phyloP scores from a whole-genome alignment of 2,797 vertebrate species.

The Myotis myotis region DNA sequence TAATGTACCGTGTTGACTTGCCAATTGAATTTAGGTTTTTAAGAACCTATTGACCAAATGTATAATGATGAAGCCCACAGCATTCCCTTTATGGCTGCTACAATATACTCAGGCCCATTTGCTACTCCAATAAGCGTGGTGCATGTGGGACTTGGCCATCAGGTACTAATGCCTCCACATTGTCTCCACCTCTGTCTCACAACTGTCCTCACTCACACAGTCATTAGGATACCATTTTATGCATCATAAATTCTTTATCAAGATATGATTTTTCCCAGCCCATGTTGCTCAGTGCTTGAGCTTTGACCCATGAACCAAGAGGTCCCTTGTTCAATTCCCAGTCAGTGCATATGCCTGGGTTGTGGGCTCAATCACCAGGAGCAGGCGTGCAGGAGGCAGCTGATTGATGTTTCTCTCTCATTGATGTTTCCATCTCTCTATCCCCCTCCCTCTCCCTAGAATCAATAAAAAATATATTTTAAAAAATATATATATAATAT shows the following conservation, averaged over 20 bases:
- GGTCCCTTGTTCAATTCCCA: no score
- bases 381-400: no score
- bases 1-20: neutral
- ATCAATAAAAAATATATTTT: no score
- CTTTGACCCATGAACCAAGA: no score
- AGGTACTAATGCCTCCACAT: neutral
- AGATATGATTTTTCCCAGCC: neutral
- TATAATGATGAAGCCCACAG: neutral
- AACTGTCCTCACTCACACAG: neutral
- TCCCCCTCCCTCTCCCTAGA: no score
- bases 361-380: no score
- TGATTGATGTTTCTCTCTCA: no score
- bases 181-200: neutral
- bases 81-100: neutral
- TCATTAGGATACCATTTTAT: neutral
- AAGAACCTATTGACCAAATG: neutral
- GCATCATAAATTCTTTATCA: neutral
- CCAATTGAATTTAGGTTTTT: neutral
- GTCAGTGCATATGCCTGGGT: no score
- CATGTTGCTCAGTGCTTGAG: no score
- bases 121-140: neutral
- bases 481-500: neutral
- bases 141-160: neutral
- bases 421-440: no score
- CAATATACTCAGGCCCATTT: neutral